A percentile compares a stretch with the other conserved stretches of the same genome.
phyloP scores from a whole-genome alignment of 2,888 invertebrate species.

The Notodonta ziczac region DNA sequence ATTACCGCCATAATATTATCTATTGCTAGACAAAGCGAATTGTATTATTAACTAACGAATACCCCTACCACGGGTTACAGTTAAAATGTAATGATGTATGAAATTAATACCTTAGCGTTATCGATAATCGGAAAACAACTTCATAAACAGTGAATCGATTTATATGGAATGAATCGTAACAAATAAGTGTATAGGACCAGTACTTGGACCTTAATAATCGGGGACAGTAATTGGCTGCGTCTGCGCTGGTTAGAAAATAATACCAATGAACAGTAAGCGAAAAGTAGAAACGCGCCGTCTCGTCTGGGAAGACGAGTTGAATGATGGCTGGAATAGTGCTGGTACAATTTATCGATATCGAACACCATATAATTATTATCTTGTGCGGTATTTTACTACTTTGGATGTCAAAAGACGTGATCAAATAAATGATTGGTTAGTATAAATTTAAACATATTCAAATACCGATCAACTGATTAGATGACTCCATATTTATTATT shows the following conservation, averaged over 20 bases:
- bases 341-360: not conserved
- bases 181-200: not conserved
- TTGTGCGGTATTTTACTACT: no score
- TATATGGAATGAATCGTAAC: not conserved
- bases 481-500: no score
- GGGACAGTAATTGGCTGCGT: not conserved
- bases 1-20: no score
- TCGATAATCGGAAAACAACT: not conserved
- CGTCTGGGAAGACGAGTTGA: constrained; percentile 1
- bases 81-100: no score
- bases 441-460: no score
- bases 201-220: not conserved
- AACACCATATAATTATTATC: not conserved
- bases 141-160: not conserved
- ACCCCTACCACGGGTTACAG: no score
- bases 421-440: no score
- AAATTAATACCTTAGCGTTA: no score
- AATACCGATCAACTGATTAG: no score
- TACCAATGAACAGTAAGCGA: not conserved
- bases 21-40: no score
- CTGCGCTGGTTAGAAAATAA: not conserved
- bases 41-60: no score
- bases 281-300: not conserved
- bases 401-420: no score
- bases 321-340: not conserved